phyloP scores from a whole-genome alignment of 64 coral and sea anemone genomes.

The Acropora yongei region DNA sequence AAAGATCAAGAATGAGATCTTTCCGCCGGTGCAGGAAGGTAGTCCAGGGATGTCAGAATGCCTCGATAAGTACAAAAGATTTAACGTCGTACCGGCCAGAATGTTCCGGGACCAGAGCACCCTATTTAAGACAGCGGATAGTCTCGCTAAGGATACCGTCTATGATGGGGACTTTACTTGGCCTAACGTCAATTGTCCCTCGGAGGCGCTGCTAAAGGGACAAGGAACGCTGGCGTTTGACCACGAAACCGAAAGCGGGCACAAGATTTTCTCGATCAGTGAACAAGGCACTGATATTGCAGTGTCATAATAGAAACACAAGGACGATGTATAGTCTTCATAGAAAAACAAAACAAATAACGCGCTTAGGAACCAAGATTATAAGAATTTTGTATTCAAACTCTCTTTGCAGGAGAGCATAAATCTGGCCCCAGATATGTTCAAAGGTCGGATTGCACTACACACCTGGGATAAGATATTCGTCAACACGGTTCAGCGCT shows the following conservation, averaged over 20 bases:
- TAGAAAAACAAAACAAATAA: not conserved
- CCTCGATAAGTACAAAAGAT: constrained; percentile 91
- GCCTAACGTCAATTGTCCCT: constrained; percentile 70
- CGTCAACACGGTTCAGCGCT: too few species aligned
- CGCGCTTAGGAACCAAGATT: not conserved
- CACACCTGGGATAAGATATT: too few species aligned
- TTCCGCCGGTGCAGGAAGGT: constrained; percentile 56
- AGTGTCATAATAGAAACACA: not conserved
- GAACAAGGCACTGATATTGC: constrained; percentile 16
- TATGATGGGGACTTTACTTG: constrained; percentile 81
- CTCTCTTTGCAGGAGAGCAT: too few species aligned
- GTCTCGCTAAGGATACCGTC: constrained; percentile 59
- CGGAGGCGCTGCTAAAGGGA: constrained; percentile 55
- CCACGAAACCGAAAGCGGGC: constrained; percentile 86
- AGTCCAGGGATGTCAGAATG: constrained; percentile 77
- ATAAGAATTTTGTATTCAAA: too few species aligned
- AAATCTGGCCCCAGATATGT: too few species aligned
- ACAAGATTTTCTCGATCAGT: constrained; percentile 52
- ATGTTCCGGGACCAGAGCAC: constrained; percentile 86
- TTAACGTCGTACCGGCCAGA: constrained; percentile 82
- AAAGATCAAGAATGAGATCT: constrained; percentile 80
- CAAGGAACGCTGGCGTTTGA: constrained; percentile 67
- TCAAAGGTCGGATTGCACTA: too few species aligned
- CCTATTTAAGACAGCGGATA: constrained; percentile 85
- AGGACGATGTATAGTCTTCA: too few species aligned